Base-by-base conservation (phyloP, 2,888 invertebrate genomes). In the Ochropleura plecta region DNA sequence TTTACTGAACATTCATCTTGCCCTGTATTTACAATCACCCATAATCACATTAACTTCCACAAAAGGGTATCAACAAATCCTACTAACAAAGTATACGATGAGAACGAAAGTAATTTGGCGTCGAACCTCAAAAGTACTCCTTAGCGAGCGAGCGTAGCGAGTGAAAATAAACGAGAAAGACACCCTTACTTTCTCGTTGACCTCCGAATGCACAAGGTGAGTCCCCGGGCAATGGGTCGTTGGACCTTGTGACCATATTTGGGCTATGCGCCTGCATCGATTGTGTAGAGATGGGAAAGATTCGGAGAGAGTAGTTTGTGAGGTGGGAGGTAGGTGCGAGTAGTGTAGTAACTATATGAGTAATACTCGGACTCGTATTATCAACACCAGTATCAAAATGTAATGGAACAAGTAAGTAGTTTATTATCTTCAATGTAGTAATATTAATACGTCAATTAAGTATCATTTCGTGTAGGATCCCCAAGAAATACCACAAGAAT, bases 211-310 rank as follows among this genome's bases (percentile, higher is more conserved):
- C 46, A 42, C 86, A 88, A 88, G 85, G 88, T 84, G 83, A 88
- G 79, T 79, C 83, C 77, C 73, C 83, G 85, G 88, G 88, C 89
- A 91, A 89, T 91, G 86, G 93, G 91, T 91, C 93, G 88, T 88
- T 89, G 91, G 92, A 90, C 94, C 91, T 92, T 90, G 91, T 77
- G 82, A 79, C 91, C 90, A 89, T 90, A 89, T 91, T 89, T 85
- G 88, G 86, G 66, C 70, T 84, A 87, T 85, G 79, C 84, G 84
- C 81, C 70, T 83, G 69, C n/a, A 83, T 84, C 76, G 81, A 76
- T 65, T 69, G 66, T 65, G 76, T 83, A 86, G 86, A 73, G 83
- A 84, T 78, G 85, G 76, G 83, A 82, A 80, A 63, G 16, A 44
- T 46, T 51, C 46, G 46, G 30, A 14, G 12, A 48, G 18, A 72